Conservation (phyloP, 2,888 invertebrate genomes). For the Tineola bisselliella region DNA sequence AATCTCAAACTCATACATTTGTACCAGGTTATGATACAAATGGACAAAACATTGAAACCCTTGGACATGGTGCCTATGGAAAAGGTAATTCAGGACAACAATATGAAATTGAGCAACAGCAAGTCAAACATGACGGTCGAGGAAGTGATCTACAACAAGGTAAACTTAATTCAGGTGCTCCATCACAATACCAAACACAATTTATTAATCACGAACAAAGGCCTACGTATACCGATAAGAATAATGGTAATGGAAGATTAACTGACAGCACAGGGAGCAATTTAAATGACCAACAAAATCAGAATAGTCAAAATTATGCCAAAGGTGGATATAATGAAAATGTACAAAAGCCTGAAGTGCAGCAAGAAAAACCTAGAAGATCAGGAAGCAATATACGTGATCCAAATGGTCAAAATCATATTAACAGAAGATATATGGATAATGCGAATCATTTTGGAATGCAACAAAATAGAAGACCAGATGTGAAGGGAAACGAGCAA, state of each 20-base stretch:
- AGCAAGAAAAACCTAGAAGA: neutral
- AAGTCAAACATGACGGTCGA: neutral
- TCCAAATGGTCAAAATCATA: too few species aligned
- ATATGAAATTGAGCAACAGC: neutral
- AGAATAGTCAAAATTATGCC: neutral
- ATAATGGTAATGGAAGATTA: neutral
- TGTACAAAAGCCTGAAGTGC: neutral
- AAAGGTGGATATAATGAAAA: neutral
- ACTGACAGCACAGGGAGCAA: neutral
- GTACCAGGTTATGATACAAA: neutral
- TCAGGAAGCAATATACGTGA: neutral
- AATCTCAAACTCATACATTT: too few species aligned
- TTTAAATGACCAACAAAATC: neutral
- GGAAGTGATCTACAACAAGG: neutral
- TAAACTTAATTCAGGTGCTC: neutral
- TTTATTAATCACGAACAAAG: neutral
- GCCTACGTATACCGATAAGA: neutral
- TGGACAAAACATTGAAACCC: neutral
- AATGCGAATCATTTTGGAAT: neutral
- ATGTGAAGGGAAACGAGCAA: neutral
- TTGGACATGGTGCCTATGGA: constrained; percentile 12
- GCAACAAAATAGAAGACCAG: neutral
- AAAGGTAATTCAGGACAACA: constrained; percentile 13
- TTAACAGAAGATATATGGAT: neutral
- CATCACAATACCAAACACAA: neutral